These are phyloP conservation scores for Tribolium castaneum DNA, from an alignment of 1,140 invertebrate species.

Conservation along the genomic window DNA sequence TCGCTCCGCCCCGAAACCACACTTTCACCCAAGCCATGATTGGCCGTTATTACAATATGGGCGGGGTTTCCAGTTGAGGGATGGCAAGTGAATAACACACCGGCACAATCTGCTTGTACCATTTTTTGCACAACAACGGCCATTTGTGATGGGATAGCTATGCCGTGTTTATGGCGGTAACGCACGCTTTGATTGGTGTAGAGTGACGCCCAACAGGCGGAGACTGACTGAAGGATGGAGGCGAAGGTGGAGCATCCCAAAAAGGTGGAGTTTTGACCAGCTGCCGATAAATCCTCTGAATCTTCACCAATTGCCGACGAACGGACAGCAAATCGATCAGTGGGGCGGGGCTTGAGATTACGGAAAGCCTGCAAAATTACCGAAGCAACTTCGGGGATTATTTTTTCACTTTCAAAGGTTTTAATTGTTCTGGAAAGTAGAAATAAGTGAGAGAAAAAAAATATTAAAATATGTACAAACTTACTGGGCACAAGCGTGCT, in stretches of 20 bases:
- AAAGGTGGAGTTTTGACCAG: slow-evolving; percentile 86
- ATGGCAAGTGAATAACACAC: slow-evolving; percentile 85
- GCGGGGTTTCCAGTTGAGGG: slow-evolving; percentile 76
- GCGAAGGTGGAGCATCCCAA: slow-evolving; percentile 72
- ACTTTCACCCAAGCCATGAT: slow-evolving; percentile 86
- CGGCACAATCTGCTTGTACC: slow-evolving; percentile 76
- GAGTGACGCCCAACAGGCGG: slow-evolving; percentile 84
- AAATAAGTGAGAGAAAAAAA: not conserved
- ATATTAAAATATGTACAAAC: not conserved
- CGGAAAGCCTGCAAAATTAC: slow-evolving; percentile 29
- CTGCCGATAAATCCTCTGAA: slow-evolving; percentile 79
- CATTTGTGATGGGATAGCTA: slow-evolving; percentile 74
- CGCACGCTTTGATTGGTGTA: slow-evolving; percentile 79
- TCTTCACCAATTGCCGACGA: slow-evolving; percentile 78
- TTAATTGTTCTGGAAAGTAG: slow-evolving; percentile 53
- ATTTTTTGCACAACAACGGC: slow-evolving; percentile 86
- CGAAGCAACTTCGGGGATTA: slow-evolving; percentile 44
- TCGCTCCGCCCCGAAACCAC: slow-evolving; percentile 82
- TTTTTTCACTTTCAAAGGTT: slow-evolving; percentile 51
- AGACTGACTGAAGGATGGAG: slow-evolving; percentile 69
- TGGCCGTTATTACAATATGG: slow-evolving; percentile 78
- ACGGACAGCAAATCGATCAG: slow-evolving; percentile 55
- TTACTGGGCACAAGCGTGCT: slow-evolving; percentile 57
- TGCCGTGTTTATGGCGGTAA: slow-evolving; percentile 78
- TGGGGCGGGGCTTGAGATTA: slow-evolving; percentile 11